Evolutionary conservation across 2,113 vertebrate genomes (phyloP).

Genomic region (human): GRCh38 chrX:47480001-47480500

Average conservation of each 20-base stretch:
- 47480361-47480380: constrained; percentile 41
- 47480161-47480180: neutral
- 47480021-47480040: no score
- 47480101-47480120: neutral
- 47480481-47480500: constrained; percentile 6
- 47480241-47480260: constrained; percentile 36
- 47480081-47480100: no score
- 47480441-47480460: neutral
- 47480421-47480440: constrained; percentile 35
- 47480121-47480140: neutral
- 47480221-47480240: neutral
- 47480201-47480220: neutral
- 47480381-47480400: neutral
- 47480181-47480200: constrained; percentile 29
- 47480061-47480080: no score
- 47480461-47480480: neutral
- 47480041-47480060: no score
- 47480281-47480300: neutral
- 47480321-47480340: constrained; percentile 2
- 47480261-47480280: constrained; percentile 6
- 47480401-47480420: constrained; percentile 2
- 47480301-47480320: constrained; percentile 24
- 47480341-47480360: neutral
- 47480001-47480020: no score
- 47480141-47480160: neutral